Conservation (phyloP, 2,888 invertebrate species). For the Gisinianus flammeolus region DNA sequence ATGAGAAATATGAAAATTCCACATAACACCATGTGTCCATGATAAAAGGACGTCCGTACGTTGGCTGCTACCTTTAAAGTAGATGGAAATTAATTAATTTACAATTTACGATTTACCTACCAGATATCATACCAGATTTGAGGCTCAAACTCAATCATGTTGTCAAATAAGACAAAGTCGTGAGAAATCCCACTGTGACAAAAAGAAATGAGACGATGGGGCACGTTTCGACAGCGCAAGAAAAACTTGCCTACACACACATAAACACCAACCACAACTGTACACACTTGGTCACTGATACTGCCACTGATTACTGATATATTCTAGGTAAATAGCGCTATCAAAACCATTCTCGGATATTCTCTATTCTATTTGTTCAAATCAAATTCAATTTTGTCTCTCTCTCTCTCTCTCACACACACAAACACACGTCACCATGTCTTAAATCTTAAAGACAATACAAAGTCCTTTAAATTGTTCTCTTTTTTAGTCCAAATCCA, state of each 20-base stretch:
- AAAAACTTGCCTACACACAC: background rate
- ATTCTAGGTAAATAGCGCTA: background rate
- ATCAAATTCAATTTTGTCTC: no score
- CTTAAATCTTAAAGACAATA: no score
- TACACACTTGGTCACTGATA: background rate
- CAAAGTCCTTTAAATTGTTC: no score
- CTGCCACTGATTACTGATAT: background rate
- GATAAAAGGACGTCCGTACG: no score
- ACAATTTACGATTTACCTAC: background rate
- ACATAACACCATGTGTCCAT: no score
- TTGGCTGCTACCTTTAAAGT: background rate
- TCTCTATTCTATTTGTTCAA: background rate
- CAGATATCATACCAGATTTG: background rate
- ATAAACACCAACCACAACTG: background rate
- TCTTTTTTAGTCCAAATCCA: no score
- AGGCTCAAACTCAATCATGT: background rate
- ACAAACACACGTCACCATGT: no score
- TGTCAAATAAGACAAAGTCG: background rate
- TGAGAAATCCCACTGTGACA: slow-evolving; percentile 10
- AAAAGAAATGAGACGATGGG: no score
- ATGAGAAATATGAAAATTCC: no score
- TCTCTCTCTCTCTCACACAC: no score
- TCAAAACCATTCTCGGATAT: background rate
- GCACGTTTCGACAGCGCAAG: background rate
- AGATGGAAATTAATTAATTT: background rate